Evolutionary conservation across 2,888 invertebrate genomes (phyloP).

Genomic region (Lamellibrachia columna): DNA sequence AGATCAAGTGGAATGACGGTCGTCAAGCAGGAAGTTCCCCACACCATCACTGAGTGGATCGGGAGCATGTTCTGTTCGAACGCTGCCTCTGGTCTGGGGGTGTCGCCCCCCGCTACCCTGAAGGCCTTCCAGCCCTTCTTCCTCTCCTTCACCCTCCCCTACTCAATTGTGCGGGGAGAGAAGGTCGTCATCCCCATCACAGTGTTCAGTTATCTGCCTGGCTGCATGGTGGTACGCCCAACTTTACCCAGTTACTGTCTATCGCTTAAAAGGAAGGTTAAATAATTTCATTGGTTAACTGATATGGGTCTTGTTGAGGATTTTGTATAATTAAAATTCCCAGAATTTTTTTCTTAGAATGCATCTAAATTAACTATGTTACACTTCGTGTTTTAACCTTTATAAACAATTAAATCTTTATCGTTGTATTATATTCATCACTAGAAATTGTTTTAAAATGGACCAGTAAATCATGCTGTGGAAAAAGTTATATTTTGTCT

Average conservation of each 20-base stretch:
- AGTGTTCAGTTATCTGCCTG: slow-evolving; percentile 78
- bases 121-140: slow-evolving; percentile 79
- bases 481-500: no score
- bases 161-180: slow-evolving; percentile 76
- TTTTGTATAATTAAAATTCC: no score
- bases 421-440: no score
- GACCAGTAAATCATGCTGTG: no score
- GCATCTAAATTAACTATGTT: background rate
- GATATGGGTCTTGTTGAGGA: no score
- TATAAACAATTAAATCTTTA: no score
- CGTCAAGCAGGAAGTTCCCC: slow-evolving; percentile 66
- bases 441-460: no score
- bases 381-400: no score
- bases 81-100: slow-evolving; percentile 68
- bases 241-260: background rate
- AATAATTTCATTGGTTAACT: no score
- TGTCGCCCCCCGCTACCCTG: slow-evolving; percentile 67
- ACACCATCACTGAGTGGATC: slow-evolving; percentile 74
- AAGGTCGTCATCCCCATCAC: slow-evolving; percentile 74
- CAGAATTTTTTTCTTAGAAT: no score
- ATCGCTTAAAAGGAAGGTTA: background rate
- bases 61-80: slow-evolving; percentile 72
- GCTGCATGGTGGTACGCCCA: slow-evolving; percentile 74
- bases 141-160: slow-evolving; percentile 76
- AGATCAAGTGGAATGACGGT: slow-evolving; percentile 40